These are phyloP conservation scores for Phalacrocorax pelagicus DNA, from an alignment of 2,113 vertebrate genomes.

Conservation along the genomic window DNA sequence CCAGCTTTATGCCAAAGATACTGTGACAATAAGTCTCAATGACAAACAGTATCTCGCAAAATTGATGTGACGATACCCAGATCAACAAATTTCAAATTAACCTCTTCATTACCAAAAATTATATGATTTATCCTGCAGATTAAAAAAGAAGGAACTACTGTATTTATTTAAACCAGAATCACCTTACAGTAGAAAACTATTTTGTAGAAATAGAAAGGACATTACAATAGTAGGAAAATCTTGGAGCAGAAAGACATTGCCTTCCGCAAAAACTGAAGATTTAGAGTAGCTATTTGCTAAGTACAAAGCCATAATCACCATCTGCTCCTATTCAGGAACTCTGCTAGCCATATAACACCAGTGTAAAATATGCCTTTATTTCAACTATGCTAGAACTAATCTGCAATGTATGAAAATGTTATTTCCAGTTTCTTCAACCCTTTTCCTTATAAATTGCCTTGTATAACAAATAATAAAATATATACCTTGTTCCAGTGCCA, in stretches of 20 bases:
- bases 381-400: background rate
- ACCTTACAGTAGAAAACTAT: background rate
- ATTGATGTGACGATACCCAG: background rate
- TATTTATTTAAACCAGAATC: background rate
- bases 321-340: background rate
- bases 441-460: background rate
- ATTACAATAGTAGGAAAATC: background rate
- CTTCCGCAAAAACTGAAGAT: background rate
- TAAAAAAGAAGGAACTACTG: background rate
- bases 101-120: background rate
- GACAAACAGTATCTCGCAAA: background rate
- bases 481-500: conserved; percentile 85
- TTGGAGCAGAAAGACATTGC: background rate
- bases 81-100: background rate
- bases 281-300: background rate
- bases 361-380: background rate
- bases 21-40: background rate
- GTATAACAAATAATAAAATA: background rate
- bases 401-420: background rate
- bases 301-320: conserved; percentile 8
- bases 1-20: background rate
- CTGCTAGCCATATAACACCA: background rate
- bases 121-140: background rate
- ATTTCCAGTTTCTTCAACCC: background rate
- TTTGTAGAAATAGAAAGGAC: background rate